These are phyloP conservation scores for Chamaetylas fuelleborni DNA, from an alignment of 2,113 vertebrate species.

Conservation along the genomic window DNA sequence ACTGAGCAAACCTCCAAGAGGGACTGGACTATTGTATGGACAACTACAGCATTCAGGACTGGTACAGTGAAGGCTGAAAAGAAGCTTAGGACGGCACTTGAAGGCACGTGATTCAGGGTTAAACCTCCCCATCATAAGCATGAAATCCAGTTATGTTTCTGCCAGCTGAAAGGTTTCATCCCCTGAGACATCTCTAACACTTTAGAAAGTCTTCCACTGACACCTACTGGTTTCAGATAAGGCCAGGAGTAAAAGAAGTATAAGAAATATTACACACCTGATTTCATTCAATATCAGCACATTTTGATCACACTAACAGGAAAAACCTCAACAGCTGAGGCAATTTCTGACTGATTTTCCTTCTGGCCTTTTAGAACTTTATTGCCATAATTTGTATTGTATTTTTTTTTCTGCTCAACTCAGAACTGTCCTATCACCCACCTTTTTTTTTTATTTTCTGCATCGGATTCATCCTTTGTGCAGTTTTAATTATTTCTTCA, in stretches of 20 bases:
- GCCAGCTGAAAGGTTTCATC: background rate
- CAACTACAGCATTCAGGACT: background rate
- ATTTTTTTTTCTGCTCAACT: background rate
- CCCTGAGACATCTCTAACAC: background rate
- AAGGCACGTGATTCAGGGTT: background rate
- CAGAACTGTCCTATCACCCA: background rate
- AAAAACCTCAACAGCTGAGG: background rate
- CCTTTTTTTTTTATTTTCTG: background rate
- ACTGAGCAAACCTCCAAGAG: background rate
- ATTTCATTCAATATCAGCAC: background rate
- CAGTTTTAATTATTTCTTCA: conserved; percentile 50
- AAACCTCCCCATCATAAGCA: background rate
- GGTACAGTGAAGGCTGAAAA: background rate
- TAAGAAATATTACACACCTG: background rate
- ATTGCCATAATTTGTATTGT: background rate
- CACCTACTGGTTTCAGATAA: conserved; percentile 12
- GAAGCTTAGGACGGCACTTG: background rate
- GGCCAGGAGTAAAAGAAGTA: background rate
- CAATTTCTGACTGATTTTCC: background rate
- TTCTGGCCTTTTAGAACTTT: background rate
- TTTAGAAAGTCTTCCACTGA: background rate
- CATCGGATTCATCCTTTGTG: background rate
- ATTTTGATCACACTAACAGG: background rate
- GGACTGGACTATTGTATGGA: background rate
- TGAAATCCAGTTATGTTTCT: background rate